A percentile compares a stretch with the other conserved stretches of the same genome.
These are phyloP conservation scores for Caerostris darwini DNA, from an alignment of 1,140 invertebrate species.

Conservation along the genomic window DNA sequence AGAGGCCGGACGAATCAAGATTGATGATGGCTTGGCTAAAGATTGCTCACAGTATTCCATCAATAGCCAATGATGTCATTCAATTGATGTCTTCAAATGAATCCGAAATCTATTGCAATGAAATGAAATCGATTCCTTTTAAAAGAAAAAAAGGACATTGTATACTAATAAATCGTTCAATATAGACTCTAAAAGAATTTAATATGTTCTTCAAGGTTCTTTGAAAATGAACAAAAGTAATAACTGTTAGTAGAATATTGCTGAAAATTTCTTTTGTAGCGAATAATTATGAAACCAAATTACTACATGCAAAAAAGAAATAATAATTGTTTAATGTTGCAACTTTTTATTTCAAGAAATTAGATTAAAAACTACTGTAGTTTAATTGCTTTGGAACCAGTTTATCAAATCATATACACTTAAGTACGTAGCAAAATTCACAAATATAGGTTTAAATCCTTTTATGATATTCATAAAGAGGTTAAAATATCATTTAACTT, in stretches of 20 bases:
- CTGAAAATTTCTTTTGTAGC: not conserved
- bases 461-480: too few species aligned
- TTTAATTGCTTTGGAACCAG: too few species aligned
- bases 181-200: not conserved
- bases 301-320: not conserved
- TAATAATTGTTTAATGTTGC: not conserved
- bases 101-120: not conserved
- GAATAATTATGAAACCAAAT: not conserved
- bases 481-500: too few species aligned
- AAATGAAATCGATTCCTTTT: conserved; percentile 13
- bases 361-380: too few species aligned
- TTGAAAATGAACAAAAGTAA: not conserved
- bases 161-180: not conserved
- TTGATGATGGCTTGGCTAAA: not conserved
- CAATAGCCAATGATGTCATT: conserved; percentile 36
- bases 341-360: not conserved
- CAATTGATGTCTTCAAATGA: not conserved
- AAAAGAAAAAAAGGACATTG: not conserved
- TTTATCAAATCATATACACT: too few species aligned
- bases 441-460: too few species aligned
- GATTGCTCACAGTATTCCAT: not conserved
- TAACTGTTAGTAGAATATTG: not conserved
- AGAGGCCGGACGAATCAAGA: not conserved
- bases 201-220: not conserved
- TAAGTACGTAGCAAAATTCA: too few species aligned